These are phyloP conservation scores for Rhorus exstirpatorius DNA, from an alignment of 2,888 invertebrate genomes.

Conservation along the genomic window DNA sequence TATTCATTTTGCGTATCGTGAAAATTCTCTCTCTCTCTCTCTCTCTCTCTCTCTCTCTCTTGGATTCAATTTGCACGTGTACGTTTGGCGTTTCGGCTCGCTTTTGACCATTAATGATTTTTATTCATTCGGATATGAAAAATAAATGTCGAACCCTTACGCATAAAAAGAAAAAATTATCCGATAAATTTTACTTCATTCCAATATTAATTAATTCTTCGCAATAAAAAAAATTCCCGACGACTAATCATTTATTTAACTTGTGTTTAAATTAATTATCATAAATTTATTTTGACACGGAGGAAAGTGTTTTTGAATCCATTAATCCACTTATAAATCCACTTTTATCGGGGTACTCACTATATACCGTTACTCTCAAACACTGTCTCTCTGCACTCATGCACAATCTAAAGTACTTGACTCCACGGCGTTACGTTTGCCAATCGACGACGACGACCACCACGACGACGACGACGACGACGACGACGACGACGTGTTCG, in stretches of 20 bases:
- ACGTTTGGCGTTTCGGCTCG: not conserved
- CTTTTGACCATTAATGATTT: not conserved
- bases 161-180: not conserved
- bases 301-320: not conserved
- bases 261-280: too few species aligned
- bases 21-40: not conserved
- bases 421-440: slow-evolving; percentile 43
- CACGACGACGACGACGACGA: slow-evolving; percentile 17
- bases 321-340: not conserved
- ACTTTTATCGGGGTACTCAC: slow-evolving; percentile 29
- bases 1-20: slow-evolving; percentile 16
- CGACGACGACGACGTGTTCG: slow-evolving; percentile 16
- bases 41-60: not conserved
- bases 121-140: not conserved
- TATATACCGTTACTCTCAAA: slow-evolving; percentile 37
- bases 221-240: not conserved
- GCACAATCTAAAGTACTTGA: slow-evolving; percentile 48
- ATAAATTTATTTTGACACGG: too few species aligned
- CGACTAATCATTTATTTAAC: too few species aligned
- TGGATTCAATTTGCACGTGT: not conserved
- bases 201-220: not conserved
- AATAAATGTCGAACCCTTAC: not conserved
- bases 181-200: not conserved
- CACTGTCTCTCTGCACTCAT: slow-evolving; percentile 36
- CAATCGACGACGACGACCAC: slow-evolving; percentile 23